Evolutionary conservation across 2,113 vertebrate genomes (phyloP), one percentile per base, ranked within the genome.

Genomic region (Peromyscus maniculatus): DNA sequence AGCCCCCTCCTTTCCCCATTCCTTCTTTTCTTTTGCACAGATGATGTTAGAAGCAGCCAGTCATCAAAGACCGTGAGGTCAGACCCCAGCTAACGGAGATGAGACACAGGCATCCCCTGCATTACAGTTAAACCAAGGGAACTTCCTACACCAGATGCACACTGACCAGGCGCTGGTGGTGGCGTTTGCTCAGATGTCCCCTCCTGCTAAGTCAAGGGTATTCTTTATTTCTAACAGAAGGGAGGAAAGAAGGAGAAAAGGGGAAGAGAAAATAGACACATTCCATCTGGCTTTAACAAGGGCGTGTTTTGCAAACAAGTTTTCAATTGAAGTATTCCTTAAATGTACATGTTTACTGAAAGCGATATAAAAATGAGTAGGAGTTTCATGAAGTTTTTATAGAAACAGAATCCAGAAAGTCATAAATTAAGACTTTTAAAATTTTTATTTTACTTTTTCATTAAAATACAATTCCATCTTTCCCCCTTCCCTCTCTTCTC

Each of bases 281-380:
- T 88, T 87, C 24, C 71, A 69, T 6, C 15, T 0, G 24, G 6
- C 66, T 62, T 21, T 88, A 39, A 36, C 33, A 15, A 24, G 91
- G 57, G 87, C 87, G 49, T 89, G 13, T 78, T 92, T 72, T 84
- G 39, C 84, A 39, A 94, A 87, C 59, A 46, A 82, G 52, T 82
- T 92, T 95, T 55, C 71, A 67, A n/a, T 33, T 84, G 28, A 88
- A 69, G 86, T 87, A 57, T 77, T 90, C 83, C 93, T 72, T 87
- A 69, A 93, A 59, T 87, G 26, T 78, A 62, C 24, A 84, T 26
- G 3, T 74, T 96, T 88, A 43, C 28, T 78, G 7, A 92, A 52
- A 49, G 66, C 5, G 8, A 64, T 91, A 1, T 62, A 33, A 94
- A 94, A 66, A 82, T 16, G 15, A 72, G 36, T 39, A 62, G 80